Percentiles rank a stretch among this genome's conserved stretches.
Conservation (phyloP, 1,140 invertebrate species). For the Ctenoplectra terminalis region DNA sequence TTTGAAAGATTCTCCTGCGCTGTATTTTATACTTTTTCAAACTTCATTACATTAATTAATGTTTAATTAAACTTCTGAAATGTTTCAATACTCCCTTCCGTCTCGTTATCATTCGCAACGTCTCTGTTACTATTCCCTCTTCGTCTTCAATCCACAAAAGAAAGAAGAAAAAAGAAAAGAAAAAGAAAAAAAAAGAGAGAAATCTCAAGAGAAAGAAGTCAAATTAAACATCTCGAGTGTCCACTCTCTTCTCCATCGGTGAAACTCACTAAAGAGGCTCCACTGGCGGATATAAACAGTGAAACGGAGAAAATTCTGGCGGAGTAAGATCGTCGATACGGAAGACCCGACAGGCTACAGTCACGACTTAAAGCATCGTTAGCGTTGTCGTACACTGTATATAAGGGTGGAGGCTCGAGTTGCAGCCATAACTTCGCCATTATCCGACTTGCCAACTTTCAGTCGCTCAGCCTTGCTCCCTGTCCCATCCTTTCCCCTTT, state of each 20-base stretch:
- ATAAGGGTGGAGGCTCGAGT: conserved; percentile 35
- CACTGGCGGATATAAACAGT: conserved; percentile 20
- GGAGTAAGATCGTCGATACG: conserved; percentile 3
- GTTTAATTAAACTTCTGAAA: too few species aligned
- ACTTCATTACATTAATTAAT: too few species aligned
- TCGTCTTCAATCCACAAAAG: too few species aligned
- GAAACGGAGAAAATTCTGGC: conserved; percentile 33
- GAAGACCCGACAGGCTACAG: neutral
- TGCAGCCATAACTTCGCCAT: conserved; percentile 74
- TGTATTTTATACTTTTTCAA: too few species aligned
- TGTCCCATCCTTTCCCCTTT: neutral
- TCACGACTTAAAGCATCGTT: conserved; percentile 69
- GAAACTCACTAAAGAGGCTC: neutral
- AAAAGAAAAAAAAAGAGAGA: too few species aligned
- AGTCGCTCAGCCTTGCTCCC: conserved; percentile 22
- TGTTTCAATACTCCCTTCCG: too few species aligned
- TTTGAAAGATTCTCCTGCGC: too few species aligned
- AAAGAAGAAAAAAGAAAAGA: too few species aligned
- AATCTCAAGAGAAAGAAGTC: too few species aligned
- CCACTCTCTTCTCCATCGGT: neutral
- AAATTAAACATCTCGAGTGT: neutral
- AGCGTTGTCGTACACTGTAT: conserved; percentile 62
- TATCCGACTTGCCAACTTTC: conserved; percentile 75
- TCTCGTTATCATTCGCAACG: too few species aligned
- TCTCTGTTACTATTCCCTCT: neutral